A percentile compares a stretch with the other conserved stretches of the same genome.
phyloP scores from a whole-genome alignment of 1,140 invertebrate species.

The Gyrodactylus bullatarudis region DNA sequence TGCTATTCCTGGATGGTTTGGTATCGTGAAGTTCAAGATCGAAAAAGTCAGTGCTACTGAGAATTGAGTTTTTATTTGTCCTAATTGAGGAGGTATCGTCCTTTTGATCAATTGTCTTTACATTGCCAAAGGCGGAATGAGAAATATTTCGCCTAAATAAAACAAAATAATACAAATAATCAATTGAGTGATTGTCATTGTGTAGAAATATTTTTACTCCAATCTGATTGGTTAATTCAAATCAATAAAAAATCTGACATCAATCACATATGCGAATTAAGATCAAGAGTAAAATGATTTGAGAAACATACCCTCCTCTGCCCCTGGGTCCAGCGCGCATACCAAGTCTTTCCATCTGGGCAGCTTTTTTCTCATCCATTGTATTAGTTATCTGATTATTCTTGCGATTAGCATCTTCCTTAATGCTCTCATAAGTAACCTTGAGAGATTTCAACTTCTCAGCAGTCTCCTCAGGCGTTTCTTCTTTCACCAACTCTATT shows the following conservation, averaged over 20 bases:
- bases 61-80: neutral
- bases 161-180: too few species aligned
- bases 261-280: too few species aligned
- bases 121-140: neutral
- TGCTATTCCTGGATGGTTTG: too few species aligned
- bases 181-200: too few species aligned
- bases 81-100: neutral
- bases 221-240: too few species aligned
- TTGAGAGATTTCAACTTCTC: constrained; percentile 3
- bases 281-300: too few species aligned
- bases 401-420: constrained; percentile 24
- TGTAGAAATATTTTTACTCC: too few species aligned
- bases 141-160: neutral
- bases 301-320: too few species aligned
- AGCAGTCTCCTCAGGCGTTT: neutral
- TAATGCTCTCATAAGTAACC: neutral
- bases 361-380: neutral
- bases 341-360: neutral
- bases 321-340: constrained; percentile 24
- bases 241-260: too few species aligned
- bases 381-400: neutral
- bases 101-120: constrained; percentile 5
- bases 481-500: neutral
- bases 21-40: neutral
- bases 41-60: too few species aligned